Evolutionary conservation across 2,113 vertebrate species (phyloP), one percentile per base, ranked within the genome.

Genomic region (Engystomops pustulosus): DNA sequence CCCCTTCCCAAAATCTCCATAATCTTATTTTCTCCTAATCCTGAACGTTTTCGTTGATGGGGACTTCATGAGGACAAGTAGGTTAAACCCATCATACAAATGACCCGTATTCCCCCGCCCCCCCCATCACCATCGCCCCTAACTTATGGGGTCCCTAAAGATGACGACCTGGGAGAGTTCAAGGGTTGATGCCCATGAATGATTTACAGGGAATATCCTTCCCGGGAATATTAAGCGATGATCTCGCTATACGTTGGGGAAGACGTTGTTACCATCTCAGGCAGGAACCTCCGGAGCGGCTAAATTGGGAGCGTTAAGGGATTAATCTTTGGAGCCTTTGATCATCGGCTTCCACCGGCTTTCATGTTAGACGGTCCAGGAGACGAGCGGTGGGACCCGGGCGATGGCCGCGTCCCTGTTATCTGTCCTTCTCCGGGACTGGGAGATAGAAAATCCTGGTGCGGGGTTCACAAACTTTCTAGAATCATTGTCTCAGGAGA

Each of bases 161-260:
- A 47, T 53, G 44, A 75, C 75, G 74, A 83, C 58, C 70, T 47
- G 10, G 44, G 23, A 49, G 34, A 30, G 60, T 83, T 75, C 75
- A 36, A 60, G 8, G 53, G 53, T 36, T 75, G 53, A 47, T 58
- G 18, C 6, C 55, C 41, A 75, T 83, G 14, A 83, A 83, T 83
- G 53, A 83, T 83, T 83, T 65, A 83, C 23, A 41, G 70, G 81
- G 69, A 70, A 83, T 83, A 27, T 23, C 15, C 81, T 60, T 25
- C 81, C 62, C 27, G 74, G 38, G 70, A 83, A 44, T 51, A 74
- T 83, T 83, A 83, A 34, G 30, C 14, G 55, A 53, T 83, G 53
- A 75, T 75, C 81, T 49, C 36, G 23, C 47, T 60, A 82, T 74
- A 27, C 80, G 18, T 60, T 7, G 30, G 80, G 69, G 80, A 62